Base-by-base conservation (phyloP, 1,140 invertebrate species). In the Papilio machaon region DNA sequence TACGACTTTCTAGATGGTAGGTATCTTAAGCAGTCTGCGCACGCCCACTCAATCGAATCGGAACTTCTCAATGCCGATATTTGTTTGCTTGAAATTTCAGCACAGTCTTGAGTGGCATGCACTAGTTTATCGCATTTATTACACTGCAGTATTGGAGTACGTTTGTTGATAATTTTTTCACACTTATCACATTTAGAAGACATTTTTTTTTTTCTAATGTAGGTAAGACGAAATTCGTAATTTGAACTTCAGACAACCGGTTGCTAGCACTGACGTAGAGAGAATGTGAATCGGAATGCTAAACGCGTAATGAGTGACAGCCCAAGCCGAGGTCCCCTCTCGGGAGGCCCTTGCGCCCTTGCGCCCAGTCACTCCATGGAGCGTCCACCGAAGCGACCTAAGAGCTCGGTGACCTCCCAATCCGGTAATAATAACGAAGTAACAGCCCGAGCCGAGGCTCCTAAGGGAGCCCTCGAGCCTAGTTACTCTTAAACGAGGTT, bases 161-260 rank as follows among this genome's bases (percentile, higher is more conserved):
- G 49, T 75, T 82, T 85, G 0, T 82, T 78, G 0, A 83, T 80
- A 5, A 35, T 52, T 82, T 82, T 82, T 43, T 74, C 47, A 75
- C 84, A 83, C 46, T 80, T 78, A 67, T 80, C 80, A 81, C 82
- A 85, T 60, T 83, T 85, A 67, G 80, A 15, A 64, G 80, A 15
- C 80, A 80, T 80, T 80, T 80, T 52, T 79, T 54, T 73, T 38
- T 73, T 73, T 73, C 4, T 43, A 2, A 43, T 10, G 70, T 73
- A 73, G 13, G 70, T 38, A 73, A 35, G 30, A 43, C 9, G 35
- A 17, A 38, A 35, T 17, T 43, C 6, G 35, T 38, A 67, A 10
- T 30, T 19, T 19, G 19, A 23, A 67, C 10, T 6, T 13, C 5
- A 73, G 43, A 35, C 70, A 17, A 35, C 70, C 70, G 30, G 38